Base-by-base conservation (phyloP, 2,888 invertebrate genomes). In the Mechanitis mazaeus region DNA sequence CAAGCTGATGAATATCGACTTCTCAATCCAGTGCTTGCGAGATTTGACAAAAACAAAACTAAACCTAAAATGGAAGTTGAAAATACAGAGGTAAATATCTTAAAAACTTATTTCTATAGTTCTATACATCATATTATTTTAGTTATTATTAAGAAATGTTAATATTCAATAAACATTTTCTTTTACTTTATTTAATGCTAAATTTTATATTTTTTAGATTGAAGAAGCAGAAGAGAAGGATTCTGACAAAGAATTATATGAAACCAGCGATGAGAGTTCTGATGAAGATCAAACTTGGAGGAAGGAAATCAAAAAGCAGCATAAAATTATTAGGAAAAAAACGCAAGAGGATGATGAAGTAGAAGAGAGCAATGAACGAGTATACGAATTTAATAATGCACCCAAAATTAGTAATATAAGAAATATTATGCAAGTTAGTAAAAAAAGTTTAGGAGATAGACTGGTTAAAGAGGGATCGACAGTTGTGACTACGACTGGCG, bases 1-100 rank as follows among this genome's bases (percentile, higher is more conserved):
- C 93, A 93, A 76, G 94, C 96, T 56, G 96, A 97, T 74, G 97
- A 98, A 78, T 99, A 93, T 81, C 92, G 94, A 71, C 90, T 98
- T 64, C 87, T 98, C 31, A 97, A 98, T 81, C 98, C 98, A 31
- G 96, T 97, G 3, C 89, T 98, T 46, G 94, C 96, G 45, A 94
- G 95, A 71, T 81, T 97, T 58, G 95, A 95, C 71, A 95, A 94
- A 77, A 91, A 85, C 11, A 93, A 92, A 77, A 83, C 92, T 55
- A 94, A 94, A 74, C 91, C 92, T 74, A 91, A 91, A 66, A 78
- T 91, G 11, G 89, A 91, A 69, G 81, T 85, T 11, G 91, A 92
- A 64, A 83, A 86, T 67, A 86, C 91, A 75, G 87, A 91, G 76
- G 91, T 91, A 68, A 73, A 68, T 70, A 31, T 31, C 5, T 46